phyloP scores from a whole-genome alignment of 2,888 invertebrate genomes.

The Trypoxylon attenuatum region DNA sequence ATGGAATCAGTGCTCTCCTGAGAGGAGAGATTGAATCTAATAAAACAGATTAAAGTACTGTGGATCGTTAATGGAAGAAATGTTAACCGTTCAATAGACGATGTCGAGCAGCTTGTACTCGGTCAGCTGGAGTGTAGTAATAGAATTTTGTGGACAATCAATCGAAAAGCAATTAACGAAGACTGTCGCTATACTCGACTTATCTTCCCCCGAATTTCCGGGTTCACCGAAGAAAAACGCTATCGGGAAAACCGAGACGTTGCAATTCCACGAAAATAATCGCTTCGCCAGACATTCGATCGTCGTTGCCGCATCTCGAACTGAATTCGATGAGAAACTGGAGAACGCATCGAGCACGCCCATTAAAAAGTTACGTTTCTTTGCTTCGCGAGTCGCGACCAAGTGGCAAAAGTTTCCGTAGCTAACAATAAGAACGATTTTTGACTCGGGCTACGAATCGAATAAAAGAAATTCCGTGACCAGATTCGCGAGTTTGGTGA shows the following conservation, averaged over 20 bases:
- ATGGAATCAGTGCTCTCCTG: no score
- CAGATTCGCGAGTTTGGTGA: no score
- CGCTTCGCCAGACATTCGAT: not conserved
- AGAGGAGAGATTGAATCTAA: no score
- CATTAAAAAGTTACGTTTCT: not conserved
- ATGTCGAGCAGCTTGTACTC: no score
- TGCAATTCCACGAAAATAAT: slow-evolving; percentile 13
- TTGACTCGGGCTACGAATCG: no score
- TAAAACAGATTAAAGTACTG: no score
- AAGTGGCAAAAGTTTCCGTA: no score
- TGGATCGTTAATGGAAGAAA: no score
- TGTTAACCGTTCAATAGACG: no score
- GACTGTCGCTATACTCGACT: no score
- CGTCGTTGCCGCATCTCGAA: not conserved
- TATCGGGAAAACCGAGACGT: slow-evolving; percentile 7
- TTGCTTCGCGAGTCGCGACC: not conserved
- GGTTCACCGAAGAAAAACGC: slow-evolving; percentile 12
- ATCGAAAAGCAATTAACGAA: slow-evolving; percentile 34
- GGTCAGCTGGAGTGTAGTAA: slow-evolving; percentile 28
- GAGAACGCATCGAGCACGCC: not conserved
- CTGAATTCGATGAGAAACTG: slow-evolving; percentile 6
- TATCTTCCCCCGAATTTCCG: not conserved
- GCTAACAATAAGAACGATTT: no score
- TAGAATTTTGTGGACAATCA: slow-evolving; percentile 31
- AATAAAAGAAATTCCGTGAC: not conserved